Base-by-base conservation (phyloP, 2,113 vertebrate species). In the Megaptera novaeangliae region DNA sequence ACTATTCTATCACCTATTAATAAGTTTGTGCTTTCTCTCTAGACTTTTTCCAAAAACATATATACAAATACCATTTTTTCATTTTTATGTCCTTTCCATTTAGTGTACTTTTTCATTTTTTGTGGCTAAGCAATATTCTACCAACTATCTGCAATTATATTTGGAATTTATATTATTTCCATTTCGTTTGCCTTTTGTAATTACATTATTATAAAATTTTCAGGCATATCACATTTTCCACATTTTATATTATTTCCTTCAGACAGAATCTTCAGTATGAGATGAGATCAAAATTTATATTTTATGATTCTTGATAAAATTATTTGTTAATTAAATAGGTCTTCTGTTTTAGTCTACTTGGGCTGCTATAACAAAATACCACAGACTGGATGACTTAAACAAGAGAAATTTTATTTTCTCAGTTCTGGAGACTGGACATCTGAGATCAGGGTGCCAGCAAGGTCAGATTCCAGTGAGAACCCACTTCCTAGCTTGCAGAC, bases 241-340 rank as follows among this genome's bases (percentile, higher is more conserved):
- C 14, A 8, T 83, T 96, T 94, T 82, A 52, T 49, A 55, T 86
- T 77, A 68, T 77, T 95, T 63, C 41, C 17, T 91, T 91, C 41
- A 77, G 31, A 66, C 7, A 59, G 21, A 78, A 9, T 66, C 29
- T 44, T 5, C 5, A 11, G 11, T 52, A 55, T 85, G 29, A 87
- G 63, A 27, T 80, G 17, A 88, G 66, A 27, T 86, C 10, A 55
- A 61, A 61, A 34, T 36, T 80, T 80, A 5, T 52, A 80, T 68
- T 57, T 96, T 29, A 59, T 46, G 39, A 83, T 69, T 92, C 23
- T 41, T 85, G 12, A 86, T 64, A 75, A 66, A 74, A 55, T 44
- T 49, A 78, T 81, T 69, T 72, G 14, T 31, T 94, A 61, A 46
- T 72, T 90, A 63, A 61, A 72, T 9, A 63, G 23, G 31, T 31